These are phyloP conservation scores for Petrolisthes manimaculis DNA, from an alignment of 2,888 invertebrate species.

Conservation along the genomic window DNA sequence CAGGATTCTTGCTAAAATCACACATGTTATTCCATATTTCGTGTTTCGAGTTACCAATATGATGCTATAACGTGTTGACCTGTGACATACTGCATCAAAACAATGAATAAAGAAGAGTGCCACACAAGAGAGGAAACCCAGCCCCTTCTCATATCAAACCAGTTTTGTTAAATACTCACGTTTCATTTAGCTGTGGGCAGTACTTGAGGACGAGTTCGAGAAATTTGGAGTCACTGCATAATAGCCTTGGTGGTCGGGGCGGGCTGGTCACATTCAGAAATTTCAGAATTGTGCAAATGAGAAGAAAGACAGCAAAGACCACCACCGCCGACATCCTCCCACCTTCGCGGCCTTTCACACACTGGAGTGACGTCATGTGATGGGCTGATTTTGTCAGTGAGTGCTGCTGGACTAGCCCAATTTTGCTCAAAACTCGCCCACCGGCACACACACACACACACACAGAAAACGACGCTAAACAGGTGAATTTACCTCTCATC, in stretches of 20 bases:
- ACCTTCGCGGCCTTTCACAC: conserved; percentile 78
- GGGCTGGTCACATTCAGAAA: conserved; percentile 63
- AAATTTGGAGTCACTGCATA: conserved; percentile 81
- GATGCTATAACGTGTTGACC: no score
- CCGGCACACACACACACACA: no score
- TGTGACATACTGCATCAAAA: background rate
- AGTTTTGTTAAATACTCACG: conserved; percentile 77
- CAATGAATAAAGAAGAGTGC: background rate
- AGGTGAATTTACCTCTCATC: no score
- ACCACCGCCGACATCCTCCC: conserved; percentile 70
- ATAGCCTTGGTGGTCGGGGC: conserved; percentile 51
- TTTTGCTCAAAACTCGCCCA: no score
- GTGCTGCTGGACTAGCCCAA: no score
- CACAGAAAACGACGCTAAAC: no score
- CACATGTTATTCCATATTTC: no score
- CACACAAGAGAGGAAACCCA: background rate
- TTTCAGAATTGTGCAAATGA: conserved; percentile 58
- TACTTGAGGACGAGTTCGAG: conserved; percentile 83
- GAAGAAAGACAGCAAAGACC: conserved; percentile 62
- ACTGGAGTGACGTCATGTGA: conserved; percentile 22
- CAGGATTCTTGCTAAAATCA: no score
- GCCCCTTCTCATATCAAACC: background rate
- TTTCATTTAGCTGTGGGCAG: conserved; percentile 82
- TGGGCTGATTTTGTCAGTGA: no score
- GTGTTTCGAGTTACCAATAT: no score